Base-by-base conservation (phyloP, 2,797 vertebrate genomes). In the Acipenser ruthenus region DNA sequence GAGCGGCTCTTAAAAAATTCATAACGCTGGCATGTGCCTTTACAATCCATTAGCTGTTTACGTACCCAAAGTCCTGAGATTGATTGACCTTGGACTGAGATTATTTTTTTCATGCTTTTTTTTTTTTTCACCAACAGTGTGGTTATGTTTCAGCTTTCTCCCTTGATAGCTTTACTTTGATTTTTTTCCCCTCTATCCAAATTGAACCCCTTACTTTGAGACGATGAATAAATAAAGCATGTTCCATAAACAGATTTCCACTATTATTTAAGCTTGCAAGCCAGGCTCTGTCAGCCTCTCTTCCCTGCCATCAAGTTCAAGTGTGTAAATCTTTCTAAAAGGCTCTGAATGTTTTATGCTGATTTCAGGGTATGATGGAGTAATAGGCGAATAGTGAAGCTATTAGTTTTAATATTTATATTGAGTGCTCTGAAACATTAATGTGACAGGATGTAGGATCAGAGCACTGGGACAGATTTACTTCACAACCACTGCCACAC, bases 351-450 rank as follows among this genome's bases (percentile, higher is more conserved):
- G 93, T 98, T 99, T 99, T 92, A 99, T 98, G 96, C 96, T 96
- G 93, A 99, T 98, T 99, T 95, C 93, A 94, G 90, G 89, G 91
- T 91, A 93, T 94, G 93, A 93, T 91, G 91, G 92, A 94, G 93
- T 96, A 97, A 97, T 97, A 94, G 94, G 92, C 90, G 93, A 95
- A 96, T 94, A 94, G 93, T 82, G 84, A 93, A 93, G 95, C 94
- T 98, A 97, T 99, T 99, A 98, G 94, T 98, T 99, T 97, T 98
- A 99, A 98, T 99, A 99, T 99, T 99, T 98, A 98, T 98, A 97
- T 96, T 93, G 95, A 97, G 93, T 94, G 94, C 92, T 91, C 89
- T 99, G 93, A 98, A 98, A 96, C 94, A 97, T 99, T 98, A 90
- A 98, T 98, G 93, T 93, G 94, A 97, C 96, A 97, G 94, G 93